Evolutionary conservation across 2,888 invertebrate genomes (phyloP), one percentile per base, ranked within the genome.

Genomic region (Philereme transversata): DNA sequence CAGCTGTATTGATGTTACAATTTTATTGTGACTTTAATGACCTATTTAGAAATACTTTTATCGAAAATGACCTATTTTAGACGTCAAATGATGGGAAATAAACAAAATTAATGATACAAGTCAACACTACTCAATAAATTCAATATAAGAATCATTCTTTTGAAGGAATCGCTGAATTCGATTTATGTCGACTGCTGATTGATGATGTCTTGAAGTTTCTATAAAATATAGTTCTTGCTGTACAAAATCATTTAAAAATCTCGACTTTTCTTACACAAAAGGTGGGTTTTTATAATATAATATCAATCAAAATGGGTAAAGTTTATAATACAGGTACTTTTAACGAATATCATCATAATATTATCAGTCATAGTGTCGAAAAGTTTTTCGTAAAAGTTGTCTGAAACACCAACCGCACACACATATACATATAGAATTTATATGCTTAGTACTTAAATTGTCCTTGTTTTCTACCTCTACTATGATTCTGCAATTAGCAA

Each of bases 101-200:
- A 44, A 74, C 62, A 75, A 74, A 74, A 82, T 79, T 81, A 78
- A 81, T 81, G 80, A 79, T 71, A 70, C 10, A 46, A 8, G n/a
- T 45, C 45, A 45, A 50, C 72, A 51, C 49, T 52, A 51, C 58
- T 56, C 56, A 60, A 57, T 61, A 47, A 52, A 49, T 45, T 55
- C 50, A 66, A 63, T 53, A 56, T 34, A 22, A 22, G 22, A 22
- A 22, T 22, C 22, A 22, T 22, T 22, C 22, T 22, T 22, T 22
- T 22, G 51, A 54, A 36, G 51, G 56, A 68, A 68, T 75, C 72
- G 73, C 72, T 73, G 70, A 68, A 74, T 77, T 80, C 76, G 76
- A 75, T 76, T 78, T 80, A 83, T 72, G 82, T 80, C 80, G 74
- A 65, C 68, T 56, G 73, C 75, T 82, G 84, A 88, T 88, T 83